A percentile compares a stretch with the other conserved stretches of the same genome.
Conservation (phyloP, 2,113 vertebrate genomes). For the Hypomesus transpacificus region DNA sequence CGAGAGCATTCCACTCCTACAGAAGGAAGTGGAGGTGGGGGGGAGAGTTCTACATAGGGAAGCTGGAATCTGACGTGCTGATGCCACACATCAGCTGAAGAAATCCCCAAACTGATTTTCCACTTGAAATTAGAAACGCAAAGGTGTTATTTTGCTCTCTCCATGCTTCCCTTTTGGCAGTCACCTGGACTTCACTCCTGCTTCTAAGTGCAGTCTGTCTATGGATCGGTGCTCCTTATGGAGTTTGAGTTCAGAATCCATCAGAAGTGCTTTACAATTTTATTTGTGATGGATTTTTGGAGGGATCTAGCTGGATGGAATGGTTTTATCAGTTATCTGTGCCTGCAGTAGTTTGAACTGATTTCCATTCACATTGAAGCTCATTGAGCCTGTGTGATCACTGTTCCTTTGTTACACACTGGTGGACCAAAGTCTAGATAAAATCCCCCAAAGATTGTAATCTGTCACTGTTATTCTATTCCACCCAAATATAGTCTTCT, state of each 20-base stretch:
- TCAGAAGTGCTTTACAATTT: too few species aligned
- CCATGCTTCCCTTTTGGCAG: slow-evolving; percentile 2
- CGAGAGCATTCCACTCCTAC: slow-evolving; percentile 53
- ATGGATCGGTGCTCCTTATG: too few species aligned
- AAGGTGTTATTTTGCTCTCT: slow-evolving; percentile 10
- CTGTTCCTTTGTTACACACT: slow-evolving; percentile 37
- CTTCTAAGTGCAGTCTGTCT: too few species aligned
- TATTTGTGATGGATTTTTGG: slow-evolving; percentile 17
- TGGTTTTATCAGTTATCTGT: slow-evolving; percentile 9
- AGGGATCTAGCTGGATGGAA: slow-evolving; percentile 2
- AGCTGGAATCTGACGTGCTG: too few species aligned
- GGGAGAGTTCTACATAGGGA: background rate
- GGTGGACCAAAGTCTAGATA: slow-evolving; percentile 4
- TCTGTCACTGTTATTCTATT: slow-evolving; percentile 15
- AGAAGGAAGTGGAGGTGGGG: background rate
- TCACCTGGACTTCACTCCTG: slow-evolving; percentile 10
- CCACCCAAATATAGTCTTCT: slow-evolving; percentile 19
- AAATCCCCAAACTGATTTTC: too few species aligned
- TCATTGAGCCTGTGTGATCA: slow-evolving; percentile 15
- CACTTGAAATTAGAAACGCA: too few species aligned
- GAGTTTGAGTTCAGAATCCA: too few species aligned
- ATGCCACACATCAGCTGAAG: background rate
- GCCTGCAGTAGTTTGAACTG: slow-evolving; percentile 22
- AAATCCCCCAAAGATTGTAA: slow-evolving; percentile 27
- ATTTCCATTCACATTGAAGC: slow-evolving; percentile 1